phyloP scores from a whole-genome alignment of 2,888 invertebrate species.

The Tetramorium bicarinatum region DNA sequence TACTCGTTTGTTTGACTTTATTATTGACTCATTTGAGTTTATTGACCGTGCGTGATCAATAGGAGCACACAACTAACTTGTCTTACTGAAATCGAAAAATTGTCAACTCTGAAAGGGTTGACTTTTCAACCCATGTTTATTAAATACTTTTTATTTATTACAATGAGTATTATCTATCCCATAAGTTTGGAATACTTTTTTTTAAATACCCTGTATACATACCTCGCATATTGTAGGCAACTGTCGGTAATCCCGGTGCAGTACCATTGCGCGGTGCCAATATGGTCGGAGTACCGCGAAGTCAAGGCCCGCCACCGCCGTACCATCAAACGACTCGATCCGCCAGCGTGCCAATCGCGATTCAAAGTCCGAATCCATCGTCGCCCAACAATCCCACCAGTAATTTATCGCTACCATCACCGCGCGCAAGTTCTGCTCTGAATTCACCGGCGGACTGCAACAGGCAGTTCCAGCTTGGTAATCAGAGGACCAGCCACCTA shows the following conservation, averaged over 20 bases:
- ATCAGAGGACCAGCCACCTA: slow-evolving; percentile 86
- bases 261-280: slow-evolving; percentile 83
- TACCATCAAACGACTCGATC: slow-evolving; percentile 92
- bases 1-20: no score
- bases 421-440: slow-evolving; percentile 90
- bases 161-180: no score
- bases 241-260: slow-evolving; percentile 80
- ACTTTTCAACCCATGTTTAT: no score
- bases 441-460: slow-evolving; percentile 91
- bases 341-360: slow-evolving; percentile 91
- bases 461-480: slow-evolving; percentile 87
- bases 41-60: no score
- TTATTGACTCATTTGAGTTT: no score
- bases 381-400: slow-evolving; percentile 92
- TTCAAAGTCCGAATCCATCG: slow-evolving; percentile 91
- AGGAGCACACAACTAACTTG: no score
- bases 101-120: no score
- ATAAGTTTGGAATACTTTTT: no score
- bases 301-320: slow-evolving; percentile 93
- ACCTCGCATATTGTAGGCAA: slow-evolving; percentile 67
- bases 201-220: not conserved
- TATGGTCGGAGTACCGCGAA: slow-evolving; percentile 86
- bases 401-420: slow-evolving; percentile 92
- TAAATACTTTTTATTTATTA: no score
- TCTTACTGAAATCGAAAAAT: no score